Evolutionary conservation across 1,140 invertebrate genomes (phyloP).

Genomic region (Tetramorium simillimum): DNA sequence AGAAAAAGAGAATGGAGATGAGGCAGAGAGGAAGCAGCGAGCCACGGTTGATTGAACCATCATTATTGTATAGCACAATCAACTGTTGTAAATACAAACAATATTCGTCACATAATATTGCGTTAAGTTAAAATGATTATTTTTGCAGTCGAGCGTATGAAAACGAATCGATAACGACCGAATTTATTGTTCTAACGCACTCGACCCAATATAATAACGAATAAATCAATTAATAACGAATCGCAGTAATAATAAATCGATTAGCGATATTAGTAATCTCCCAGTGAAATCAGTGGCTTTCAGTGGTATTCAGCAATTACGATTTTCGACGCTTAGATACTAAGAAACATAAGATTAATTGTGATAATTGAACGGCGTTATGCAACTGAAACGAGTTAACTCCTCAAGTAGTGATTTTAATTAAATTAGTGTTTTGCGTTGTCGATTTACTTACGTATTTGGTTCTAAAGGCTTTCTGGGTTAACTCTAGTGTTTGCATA

Average conservation of each 20-base stretch:
- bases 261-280: background rate
- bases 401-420: background rate
- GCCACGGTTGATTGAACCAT: background rate
- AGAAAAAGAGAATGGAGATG: background rate
- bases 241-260: background rate
- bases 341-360: background rate
- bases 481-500: slow-evolving; percentile 33
- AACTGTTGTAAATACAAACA: background rate
- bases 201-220: background rate
- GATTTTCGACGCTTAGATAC: background rate
- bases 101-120: background rate
- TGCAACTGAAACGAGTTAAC: background rate
- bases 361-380: background rate
- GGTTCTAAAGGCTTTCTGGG: background rate
- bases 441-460: background rate
- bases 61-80: slow-evolving; percentile 17
- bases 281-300: background rate
- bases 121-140: background rate
- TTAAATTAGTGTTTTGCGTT: slow-evolving; percentile 11
- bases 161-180: background rate
- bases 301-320: background rate
- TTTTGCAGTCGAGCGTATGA: background rate
- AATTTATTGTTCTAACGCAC: background rate
- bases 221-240: slow-evolving; percentile 3
- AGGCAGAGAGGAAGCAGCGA: background rate